A percentile compares a stretch with the other conserved stretches of the same genome.
Conservation (phyloP, 2,797 vertebrate species). For the Falco rusticolus region DNA sequence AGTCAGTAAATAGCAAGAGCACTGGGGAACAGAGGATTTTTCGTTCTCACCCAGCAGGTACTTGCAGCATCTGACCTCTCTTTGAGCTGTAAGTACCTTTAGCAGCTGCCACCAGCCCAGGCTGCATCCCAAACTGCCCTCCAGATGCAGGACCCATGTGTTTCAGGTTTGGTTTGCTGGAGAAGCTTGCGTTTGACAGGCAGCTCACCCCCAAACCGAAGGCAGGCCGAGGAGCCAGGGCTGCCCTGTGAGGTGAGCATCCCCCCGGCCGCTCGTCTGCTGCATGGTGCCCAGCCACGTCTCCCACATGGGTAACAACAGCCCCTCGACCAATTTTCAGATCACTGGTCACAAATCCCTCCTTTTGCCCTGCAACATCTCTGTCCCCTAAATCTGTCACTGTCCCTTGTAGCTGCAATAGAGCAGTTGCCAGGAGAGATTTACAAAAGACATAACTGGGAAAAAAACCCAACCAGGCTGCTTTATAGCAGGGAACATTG, state of each 20-base stretch:
- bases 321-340: background rate
- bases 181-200: too few relatives aligned
- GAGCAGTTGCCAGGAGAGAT: background rate
- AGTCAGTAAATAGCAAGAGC: too few relatives aligned
- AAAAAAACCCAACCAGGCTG: background rate
- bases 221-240: background rate
- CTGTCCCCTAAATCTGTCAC: background rate
- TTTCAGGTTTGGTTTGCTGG: background rate
- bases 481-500: background rate
- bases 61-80: background rate
- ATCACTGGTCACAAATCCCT: background rate
- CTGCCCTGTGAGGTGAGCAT: too few relatives aligned
- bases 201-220: background rate
- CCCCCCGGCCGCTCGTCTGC: too few relatives aligned
- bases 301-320: background rate
- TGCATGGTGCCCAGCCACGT: accelerated
- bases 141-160: background rate
- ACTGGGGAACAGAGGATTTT: too few relatives aligned
- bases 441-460: background rate
- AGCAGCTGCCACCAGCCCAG: background rate
- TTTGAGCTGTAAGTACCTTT: background rate
- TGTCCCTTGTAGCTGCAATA: background rate
- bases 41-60: too few relatives aligned
- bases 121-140: background rate
- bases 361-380: background rate